phyloP scores from a whole-genome alignment of 2,797 vertebrate genomes.

The Paratrypauchen microcephalus region DNA sequence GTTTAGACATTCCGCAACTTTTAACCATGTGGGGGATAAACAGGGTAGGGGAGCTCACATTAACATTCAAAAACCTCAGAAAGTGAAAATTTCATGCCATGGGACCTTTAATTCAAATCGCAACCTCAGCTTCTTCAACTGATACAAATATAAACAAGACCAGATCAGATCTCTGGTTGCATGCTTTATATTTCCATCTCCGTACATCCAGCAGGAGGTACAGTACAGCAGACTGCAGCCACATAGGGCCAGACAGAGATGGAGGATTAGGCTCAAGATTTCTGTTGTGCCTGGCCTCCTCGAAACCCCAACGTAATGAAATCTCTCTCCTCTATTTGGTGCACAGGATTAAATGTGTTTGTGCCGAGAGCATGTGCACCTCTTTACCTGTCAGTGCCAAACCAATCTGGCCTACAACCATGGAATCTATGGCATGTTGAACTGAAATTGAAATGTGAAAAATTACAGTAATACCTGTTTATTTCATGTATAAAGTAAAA shows the following conservation, averaged over 20 bases:
- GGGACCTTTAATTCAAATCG: too few relatives aligned
- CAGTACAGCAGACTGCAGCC: slow-evolving; percentile 6
- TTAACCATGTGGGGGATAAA: too few relatives aligned
- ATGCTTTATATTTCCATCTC: neutral
- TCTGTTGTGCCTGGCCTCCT: slow-evolving; percentile 67
- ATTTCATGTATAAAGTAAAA: too few relatives aligned
- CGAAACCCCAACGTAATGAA: slow-evolving; percentile 80
- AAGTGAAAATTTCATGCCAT: too few relatives aligned
- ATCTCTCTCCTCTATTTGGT: slow-evolving; percentile 69
- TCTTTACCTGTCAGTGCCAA: slow-evolving; percentile 21
- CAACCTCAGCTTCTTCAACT: too few relatives aligned
- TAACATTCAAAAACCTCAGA: too few relatives aligned
- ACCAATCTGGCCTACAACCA: slow-evolving; percentile 54
- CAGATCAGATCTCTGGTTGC: neutral
- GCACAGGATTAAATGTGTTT: slow-evolving; percentile 67
- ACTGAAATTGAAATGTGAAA: neutral
- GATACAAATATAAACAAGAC: too few relatives aligned
- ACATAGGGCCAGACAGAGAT: slow-evolving; percentile 44
- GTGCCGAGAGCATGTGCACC: slow-evolving; percentile 37
- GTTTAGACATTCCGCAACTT: too few relatives aligned
- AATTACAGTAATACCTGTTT: too few relatives aligned
- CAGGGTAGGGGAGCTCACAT: too few relatives aligned
- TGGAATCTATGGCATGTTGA: slow-evolving; percentile 24
- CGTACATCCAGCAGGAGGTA: neutral
- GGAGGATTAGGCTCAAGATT: slow-evolving; percentile 82